Evolutionary conservation across 2,888 invertebrate species (phyloP).

Genomic region (Lasioglossum zephyrum): DNA sequence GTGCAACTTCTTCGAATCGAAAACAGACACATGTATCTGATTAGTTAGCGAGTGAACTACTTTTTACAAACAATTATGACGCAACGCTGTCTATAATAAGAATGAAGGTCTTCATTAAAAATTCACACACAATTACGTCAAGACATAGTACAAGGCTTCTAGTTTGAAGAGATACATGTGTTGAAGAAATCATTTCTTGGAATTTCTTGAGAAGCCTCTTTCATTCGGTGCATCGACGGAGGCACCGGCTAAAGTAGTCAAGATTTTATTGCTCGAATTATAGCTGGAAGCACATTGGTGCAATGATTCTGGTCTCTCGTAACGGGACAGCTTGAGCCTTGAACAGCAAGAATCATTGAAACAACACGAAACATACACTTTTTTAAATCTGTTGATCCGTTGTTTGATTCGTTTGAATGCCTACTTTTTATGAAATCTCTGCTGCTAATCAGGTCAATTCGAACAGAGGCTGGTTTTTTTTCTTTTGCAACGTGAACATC

Average conservation of each 20-base stretch:
- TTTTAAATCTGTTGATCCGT: not conserved
- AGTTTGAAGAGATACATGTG: not conserved
- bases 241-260: slow-evolving; percentile 9
- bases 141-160: slow-evolving; percentile 14
- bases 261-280: slow-evolving; percentile 27
- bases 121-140: slow-evolving; percentile 4
- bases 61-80: not conserved
- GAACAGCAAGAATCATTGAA: not conserved
- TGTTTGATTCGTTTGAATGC: not conserved
- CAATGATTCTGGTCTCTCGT: not conserved
- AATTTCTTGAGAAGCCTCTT: slow-evolving; percentile 34
- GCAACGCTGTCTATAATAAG: not conserved
- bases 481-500: no score
- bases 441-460: not conserved
- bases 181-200: slow-evolving; percentile 6
- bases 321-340: not conserved
- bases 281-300: not conserved
- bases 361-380: not conserved
- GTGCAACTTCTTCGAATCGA: not conserved
- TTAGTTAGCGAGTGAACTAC: not conserved
- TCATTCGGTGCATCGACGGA: slow-evolving; percentile 33
- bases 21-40: not conserved
- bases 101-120: slow-evolving; percentile 9
- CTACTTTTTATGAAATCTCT: not conserved
- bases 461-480: not conserved